phyloP scores from a whole-genome alignment of 2,888 invertebrate species.

The Macrosoma leucophasiata region DNA sequence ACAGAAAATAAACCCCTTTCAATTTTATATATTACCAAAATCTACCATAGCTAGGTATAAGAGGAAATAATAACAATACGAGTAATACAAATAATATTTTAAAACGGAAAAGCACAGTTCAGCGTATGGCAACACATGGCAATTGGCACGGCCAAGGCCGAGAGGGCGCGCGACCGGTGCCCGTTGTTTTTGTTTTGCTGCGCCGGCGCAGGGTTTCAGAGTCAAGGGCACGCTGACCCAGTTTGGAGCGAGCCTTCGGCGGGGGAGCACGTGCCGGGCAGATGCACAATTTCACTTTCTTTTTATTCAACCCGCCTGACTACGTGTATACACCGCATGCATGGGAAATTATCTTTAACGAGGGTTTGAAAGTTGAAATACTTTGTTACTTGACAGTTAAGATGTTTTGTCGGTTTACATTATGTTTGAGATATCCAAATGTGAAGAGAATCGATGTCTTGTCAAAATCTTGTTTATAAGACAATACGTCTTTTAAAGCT shows the following conservation, averaged over 20 bases:
- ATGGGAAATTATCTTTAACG: too few relatives aligned
- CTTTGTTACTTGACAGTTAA: too few relatives aligned
- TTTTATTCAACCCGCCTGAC: too few relatives aligned
- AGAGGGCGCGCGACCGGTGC: constrained; percentile 18
- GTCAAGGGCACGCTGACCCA: constrained; percentile 62
- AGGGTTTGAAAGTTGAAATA: too few relatives aligned
- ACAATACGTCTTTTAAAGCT: too few relatives aligned
- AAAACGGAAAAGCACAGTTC: too few relatives aligned
- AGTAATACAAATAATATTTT: constrained; percentile 22
- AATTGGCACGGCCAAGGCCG: constrained; percentile 31
- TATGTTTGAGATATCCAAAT: too few relatives aligned
- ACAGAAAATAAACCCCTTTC: too few relatives aligned
- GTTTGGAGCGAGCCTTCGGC: constrained; percentile 48
- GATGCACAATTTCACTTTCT: constrained; percentile 13
- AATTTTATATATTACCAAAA: constrained; percentile 5
- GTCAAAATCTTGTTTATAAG: too few relatives aligned
- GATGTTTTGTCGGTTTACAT: too few relatives aligned
- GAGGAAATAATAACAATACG: constrained; percentile 3
- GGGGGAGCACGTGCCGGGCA: constrained; percentile 35
- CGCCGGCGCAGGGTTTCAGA: constrained; percentile 29
- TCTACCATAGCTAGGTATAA: constrained; percentile 4
- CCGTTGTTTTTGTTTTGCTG: constrained; percentile 22
- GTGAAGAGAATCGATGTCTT: too few relatives aligned
- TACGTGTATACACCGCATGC: too few relatives aligned
- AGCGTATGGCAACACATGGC: constrained; percentile 35